Evolutionary conservation across 2,888 invertebrate genomes (phyloP).

Genomic region (Nasonia oneida): DNA sequence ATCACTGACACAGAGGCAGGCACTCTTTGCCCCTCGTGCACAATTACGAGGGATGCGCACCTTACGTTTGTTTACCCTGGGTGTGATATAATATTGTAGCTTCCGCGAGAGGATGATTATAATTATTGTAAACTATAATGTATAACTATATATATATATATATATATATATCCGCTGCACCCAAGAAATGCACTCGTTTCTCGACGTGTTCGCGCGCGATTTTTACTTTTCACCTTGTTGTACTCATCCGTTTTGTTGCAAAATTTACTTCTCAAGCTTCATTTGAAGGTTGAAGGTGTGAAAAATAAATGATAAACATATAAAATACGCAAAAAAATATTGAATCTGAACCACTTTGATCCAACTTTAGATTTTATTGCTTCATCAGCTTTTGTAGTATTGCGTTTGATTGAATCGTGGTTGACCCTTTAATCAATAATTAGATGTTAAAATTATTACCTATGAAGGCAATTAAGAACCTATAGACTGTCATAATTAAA

Average conservation of each 20-base stretch:
- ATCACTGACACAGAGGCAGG: slow-evolving; percentile 77
- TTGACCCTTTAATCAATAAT: neutral
- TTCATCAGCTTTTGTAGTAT: neutral
- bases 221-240: neutral
- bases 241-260: neutral
- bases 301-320: no score
- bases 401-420: neutral
- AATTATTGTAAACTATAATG: slow-evolving; percentile 5
- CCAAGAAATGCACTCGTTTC: neutral
- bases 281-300: no score
- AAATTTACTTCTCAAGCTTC: neutral
- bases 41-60: slow-evolving; percentile 74
- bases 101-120: neutral
- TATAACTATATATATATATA: neutral
- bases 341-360: no score
- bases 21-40: slow-evolving; percentile 76
- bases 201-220: slow-evolving; percentile 11
- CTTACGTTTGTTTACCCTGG: slow-evolving; percentile 77
- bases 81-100: slow-evolving; percentile 67
- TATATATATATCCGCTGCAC: neutral
- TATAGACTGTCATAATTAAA: slow-evolving; percentile 40
- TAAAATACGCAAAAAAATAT: no score
- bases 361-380: neutral
- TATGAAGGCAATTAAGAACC: slow-evolving; percentile 26
- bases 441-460: neutral